Conservation (phyloP, 2,797 vertebrate genomes). For the Crocidura indochinensis region DNA sequence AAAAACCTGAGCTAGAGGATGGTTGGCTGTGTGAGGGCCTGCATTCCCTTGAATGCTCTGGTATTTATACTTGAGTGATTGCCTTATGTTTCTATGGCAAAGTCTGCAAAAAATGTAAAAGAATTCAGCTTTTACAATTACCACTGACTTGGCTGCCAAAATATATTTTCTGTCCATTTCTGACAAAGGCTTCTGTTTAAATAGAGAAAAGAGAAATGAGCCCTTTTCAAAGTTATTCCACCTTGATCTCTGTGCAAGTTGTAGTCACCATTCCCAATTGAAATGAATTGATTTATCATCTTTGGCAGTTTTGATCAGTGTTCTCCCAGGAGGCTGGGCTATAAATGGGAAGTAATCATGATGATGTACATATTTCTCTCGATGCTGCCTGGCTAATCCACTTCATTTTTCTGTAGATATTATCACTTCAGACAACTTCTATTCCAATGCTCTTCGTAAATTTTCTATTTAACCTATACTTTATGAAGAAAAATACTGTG, state of each 20-base stretch:
- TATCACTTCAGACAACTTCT: constrained; percentile 37
- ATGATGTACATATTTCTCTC: background rate
- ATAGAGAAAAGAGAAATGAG: constrained; percentile 64
- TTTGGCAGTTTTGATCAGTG: constrained; percentile 66
- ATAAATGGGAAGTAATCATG: background rate
- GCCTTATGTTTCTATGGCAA: constrained; percentile 59
- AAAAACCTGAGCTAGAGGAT: background rate
- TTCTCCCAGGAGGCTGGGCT: background rate
- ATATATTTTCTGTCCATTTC: constrained; percentile 74
- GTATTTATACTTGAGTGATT: background rate
- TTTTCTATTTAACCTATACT: constrained; percentile 64
- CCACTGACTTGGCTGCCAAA: constrained; percentile 75
- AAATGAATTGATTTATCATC: constrained; percentile 78
- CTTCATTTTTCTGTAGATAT: constrained; percentile 57
- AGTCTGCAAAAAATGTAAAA: constrained; percentile 37
- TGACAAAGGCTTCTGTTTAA: constrained; percentile 77
- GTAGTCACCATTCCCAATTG: constrained; percentile 74
- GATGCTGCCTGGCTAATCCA: constrained; percentile 37
- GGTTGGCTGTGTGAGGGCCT: background rate
- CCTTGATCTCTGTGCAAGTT: constrained; percentile 55
- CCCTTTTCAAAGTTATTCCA: constrained; percentile 77
- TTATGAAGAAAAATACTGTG: constrained; percentile 47
- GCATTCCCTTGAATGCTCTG: background rate
- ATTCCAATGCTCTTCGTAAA: background rate
- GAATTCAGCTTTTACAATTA: constrained; percentile 63